These are phyloP conservation scores for Chrysopa pallens DNA, from an alignment of 1,140 invertebrate species.

Conservation along the genomic window DNA sequence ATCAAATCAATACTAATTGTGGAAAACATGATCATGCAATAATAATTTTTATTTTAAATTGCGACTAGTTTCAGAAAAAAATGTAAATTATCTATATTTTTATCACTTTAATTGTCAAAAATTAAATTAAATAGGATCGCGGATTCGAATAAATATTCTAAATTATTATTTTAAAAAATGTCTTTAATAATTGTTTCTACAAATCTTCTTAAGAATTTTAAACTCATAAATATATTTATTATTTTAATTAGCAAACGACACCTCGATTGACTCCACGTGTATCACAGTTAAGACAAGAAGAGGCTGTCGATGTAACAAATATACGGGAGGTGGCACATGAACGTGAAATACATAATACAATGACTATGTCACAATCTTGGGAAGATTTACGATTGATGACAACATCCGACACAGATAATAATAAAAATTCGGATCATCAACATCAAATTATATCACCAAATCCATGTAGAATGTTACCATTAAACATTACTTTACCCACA, in stretches of 20 bases:
- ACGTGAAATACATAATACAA: slow-evolving; percentile 66
- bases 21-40: no score
- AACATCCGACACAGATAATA: slow-evolving; percentile 29
- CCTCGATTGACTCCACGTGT: slow-evolving; percentile 62
- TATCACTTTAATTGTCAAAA: no score
- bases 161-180: no score
- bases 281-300: slow-evolving; percentile 70
- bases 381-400: slow-evolving; percentile 66
- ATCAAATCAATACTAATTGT: no score
- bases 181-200: no score
- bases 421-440: slow-evolving; percentile 25
- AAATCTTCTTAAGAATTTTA: no score
- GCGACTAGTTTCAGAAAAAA: no score
- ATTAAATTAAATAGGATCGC: no score
- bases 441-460: slow-evolving; percentile 8
- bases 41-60: no score
- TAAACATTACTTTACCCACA: slow-evolving; percentile 21
- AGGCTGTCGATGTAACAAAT: slow-evolving; percentile 64
- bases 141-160: no score
- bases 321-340: slow-evolving; percentile 76
- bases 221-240: no score
- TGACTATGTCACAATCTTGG: slow-evolving; percentile 81
- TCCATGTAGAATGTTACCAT: slow-evolving; percentile 16
- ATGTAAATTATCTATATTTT: no score
- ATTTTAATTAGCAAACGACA: slow-evolving; percentile 22